Percentiles rank a stretch among this genome's conserved stretches.
phyloP scores from a whole-genome alignment of 2,113 vertebrate species.

The Labeo catla region DNA sequence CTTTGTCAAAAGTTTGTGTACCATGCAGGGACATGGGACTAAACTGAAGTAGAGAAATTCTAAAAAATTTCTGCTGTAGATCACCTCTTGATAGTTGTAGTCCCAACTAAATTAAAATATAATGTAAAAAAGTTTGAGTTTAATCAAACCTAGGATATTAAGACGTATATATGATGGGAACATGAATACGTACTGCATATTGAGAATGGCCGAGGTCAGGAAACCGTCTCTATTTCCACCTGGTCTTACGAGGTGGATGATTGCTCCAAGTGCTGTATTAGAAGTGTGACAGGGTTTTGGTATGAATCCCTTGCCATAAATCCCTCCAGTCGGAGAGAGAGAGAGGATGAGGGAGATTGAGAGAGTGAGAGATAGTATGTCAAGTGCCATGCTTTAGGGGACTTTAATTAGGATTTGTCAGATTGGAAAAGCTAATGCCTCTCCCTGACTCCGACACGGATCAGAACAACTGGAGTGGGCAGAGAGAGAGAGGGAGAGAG shows the following conservation, averaged over 20 bases:
- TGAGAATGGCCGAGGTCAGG: background rate
- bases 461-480: slow-evolving; percentile 32
- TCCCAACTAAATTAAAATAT: background rate
- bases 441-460: slow-evolving; percentile 43
- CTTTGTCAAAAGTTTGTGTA: no score
- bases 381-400: slow-evolving; percentile 37
- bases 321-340: slow-evolving; percentile 25
- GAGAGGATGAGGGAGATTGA: background rate
- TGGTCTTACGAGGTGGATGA: slow-evolving; percentile 1
- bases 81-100: background rate
- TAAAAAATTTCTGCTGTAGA: no score
- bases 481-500: background rate
- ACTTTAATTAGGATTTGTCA: slow-evolving; percentile 52
- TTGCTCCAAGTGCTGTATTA: slow-evolving; percentile 36
- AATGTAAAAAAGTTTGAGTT: background rate
- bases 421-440: slow-evolving; percentile 49
- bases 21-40: no score
- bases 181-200: background rate
- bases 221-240: slow-evolving; percentile 3
- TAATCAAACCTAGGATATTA: background rate
- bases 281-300: slow-evolving; percentile 21
- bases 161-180: background rate
- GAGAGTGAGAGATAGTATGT: slow-evolving; percentile 36
- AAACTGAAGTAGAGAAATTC: no score
- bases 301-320: slow-evolving; percentile 39